These are phyloP conservation scores for Dorcus parallelipipedus DNA, from an alignment of 2,888 invertebrate genomes.

Conservation along the genomic window DNA sequence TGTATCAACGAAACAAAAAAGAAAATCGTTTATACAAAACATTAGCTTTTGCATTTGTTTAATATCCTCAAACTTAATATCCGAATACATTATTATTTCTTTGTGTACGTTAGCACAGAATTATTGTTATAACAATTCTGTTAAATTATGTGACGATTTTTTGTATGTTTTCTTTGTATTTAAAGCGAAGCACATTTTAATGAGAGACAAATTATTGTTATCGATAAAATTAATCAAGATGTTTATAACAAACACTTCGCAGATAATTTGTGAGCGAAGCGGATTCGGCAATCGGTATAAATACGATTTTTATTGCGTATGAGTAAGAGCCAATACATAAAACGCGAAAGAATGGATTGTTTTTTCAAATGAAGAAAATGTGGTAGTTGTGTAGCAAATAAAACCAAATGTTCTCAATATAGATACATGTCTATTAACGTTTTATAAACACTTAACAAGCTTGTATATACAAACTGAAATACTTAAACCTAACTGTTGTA, in stretches of 20 bases:
- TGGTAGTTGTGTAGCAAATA: constrained; percentile 25
- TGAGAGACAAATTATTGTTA: background rate
- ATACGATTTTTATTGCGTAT: background rate
- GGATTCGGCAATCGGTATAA: background rate
- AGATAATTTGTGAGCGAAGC: constrained; percentile 3
- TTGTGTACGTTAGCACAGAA: too few relatives aligned
- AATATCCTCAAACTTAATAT: constrained; percentile 17
- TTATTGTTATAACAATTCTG: too few relatives aligned
- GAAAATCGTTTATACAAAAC: background rate
- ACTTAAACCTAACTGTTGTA: constrained; percentile 45
- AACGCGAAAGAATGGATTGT: constrained; percentile 5
- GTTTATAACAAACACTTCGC: constrained; percentile 14
- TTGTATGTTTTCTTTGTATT: too few relatives aligned
- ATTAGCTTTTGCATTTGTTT: constrained; percentile 6
- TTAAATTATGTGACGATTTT: too few relatives aligned
- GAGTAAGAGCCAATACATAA: background rate
- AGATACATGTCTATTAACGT: constrained; percentile 45
- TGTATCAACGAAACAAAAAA: constrained; percentile 11
- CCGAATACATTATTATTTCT: background rate
- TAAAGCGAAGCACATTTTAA: background rate
- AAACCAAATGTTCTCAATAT: constrained; percentile 41
- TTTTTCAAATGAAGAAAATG: constrained; percentile 16
- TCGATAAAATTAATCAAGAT: background rate
- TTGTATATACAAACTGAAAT: constrained; percentile 46
- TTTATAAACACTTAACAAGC: constrained; percentile 43